These are phyloP conservation scores for Drosophila mayri DNA, from an alignment of 1,140 invertebrate species.

Conservation along the genomic window DNA sequence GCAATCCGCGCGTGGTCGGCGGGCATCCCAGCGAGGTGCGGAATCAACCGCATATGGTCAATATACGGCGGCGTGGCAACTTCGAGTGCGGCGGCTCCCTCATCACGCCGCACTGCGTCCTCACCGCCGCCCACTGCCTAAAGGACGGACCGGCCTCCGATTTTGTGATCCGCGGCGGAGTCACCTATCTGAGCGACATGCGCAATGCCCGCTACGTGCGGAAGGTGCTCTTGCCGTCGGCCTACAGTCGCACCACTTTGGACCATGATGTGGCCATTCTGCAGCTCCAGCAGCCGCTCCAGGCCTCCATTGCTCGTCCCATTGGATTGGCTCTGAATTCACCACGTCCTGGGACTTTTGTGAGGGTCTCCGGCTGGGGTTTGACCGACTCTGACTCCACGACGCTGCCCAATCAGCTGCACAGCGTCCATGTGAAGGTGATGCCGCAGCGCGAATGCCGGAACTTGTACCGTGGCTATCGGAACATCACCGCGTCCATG, in stretches of 20 bases:
- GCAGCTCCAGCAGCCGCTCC: conserved; percentile 56
- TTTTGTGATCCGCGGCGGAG: conserved; percentile 69
- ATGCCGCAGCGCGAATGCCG: conserved; percentile 45
- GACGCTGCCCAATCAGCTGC: conserved; percentile 68
- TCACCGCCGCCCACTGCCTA: conserved; percentile 80
- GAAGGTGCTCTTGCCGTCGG: conserved; percentile 43
- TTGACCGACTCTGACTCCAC: conserved; percentile 43
- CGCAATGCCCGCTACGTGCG: conserved; percentile 57
- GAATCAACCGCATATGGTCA: conserved; percentile 70
- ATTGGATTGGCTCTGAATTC: conserved; percentile 48
- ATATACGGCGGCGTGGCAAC: conserved; percentile 60
- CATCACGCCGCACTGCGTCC: conserved; percentile 63
- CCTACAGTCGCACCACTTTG: conserved; percentile 54
- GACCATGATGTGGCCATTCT: conserved; percentile 72
- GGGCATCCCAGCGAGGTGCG: conserved; percentile 58
- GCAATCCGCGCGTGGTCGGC: conserved; percentile 64
- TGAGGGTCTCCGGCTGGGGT: conserved; percentile 71
- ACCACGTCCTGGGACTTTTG: conserved; percentile 31
- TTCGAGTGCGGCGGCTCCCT: conserved; percentile 75
- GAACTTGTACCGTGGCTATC: conserved; percentile 51
- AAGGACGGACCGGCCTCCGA: conserved; percentile 42
- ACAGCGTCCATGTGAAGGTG: conserved; percentile 62
- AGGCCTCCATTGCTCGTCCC: conserved; percentile 34
- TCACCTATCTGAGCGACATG: conserved; percentile 64
- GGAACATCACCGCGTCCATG: conserved; percentile 84